Evolutionary conservation across 2,888 invertebrate species (phyloP).

Genomic region (Cyrtodaria siliqua): DNA sequence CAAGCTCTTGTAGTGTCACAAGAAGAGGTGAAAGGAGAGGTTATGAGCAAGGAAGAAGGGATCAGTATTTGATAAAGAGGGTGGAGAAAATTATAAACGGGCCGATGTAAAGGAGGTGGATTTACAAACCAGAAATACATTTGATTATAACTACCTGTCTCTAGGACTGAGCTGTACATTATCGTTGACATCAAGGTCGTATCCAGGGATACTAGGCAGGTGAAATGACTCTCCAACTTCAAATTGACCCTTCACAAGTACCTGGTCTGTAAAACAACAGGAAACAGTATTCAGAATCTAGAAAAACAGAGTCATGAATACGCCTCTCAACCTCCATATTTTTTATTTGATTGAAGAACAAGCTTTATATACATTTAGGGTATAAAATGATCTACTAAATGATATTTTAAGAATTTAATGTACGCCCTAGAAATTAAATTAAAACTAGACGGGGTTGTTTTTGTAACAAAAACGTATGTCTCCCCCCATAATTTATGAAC

Average conservation of each 20-base stretch:
- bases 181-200: conserved; percentile 71
- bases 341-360: neutral
- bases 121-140: no score
- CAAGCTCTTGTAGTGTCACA: no score
- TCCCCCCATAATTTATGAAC: no score
- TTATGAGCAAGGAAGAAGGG: no score
- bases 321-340: neutral
- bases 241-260: conserved; percentile 60
- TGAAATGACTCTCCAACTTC: conserved; percentile 36
- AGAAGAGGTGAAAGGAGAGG: no score
- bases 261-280: conserved; percentile 39
- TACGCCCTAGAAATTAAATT: no score
- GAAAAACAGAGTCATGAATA: neutral
- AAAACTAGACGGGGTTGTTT: no score
- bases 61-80: no score
- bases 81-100: no score
- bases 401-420: no score
- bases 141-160: conserved; percentile 56
- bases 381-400: neutral
- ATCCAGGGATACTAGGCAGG: conserved; percentile 67
- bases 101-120: no score
- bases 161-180: conserved; percentile 56
- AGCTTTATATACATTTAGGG: neutral
- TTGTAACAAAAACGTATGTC: no score
- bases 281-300: neutral